phyloP scores from a whole-genome alignment of 1,140 invertebrate species.

The Ylistrum balloti region DNA sequence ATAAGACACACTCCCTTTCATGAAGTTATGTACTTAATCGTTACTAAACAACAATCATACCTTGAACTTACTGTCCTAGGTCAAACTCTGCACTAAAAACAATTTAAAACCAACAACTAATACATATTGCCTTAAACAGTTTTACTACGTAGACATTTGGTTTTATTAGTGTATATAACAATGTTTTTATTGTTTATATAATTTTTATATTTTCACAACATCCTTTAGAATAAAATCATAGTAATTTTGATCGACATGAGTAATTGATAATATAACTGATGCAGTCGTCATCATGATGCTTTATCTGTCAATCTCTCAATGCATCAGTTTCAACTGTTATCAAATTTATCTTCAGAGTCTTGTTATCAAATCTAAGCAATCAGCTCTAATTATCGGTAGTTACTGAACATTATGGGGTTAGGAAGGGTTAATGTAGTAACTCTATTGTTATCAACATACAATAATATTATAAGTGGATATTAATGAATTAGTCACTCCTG shows the following conservation, averaged over 20 bases:
- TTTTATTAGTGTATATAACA: too few relatives aligned
- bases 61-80: too few relatives aligned
- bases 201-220: too few relatives aligned
- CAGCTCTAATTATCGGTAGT: neutral
- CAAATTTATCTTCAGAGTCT: neutral
- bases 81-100: too few relatives aligned
- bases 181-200: too few relatives aligned
- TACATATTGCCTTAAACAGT: too few relatives aligned
- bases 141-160: too few relatives aligned
- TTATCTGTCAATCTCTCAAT: neutral
- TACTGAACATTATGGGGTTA: neutral
- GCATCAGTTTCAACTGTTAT: neutral
- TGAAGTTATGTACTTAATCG: neutral
- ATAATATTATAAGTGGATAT: neutral
- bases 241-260: too few relatives aligned
- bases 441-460: neutral
- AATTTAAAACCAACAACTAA: too few relatives aligned
- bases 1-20: neutral
- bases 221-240: too few relatives aligned
- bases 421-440: neutral
- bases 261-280: too few relatives aligned
- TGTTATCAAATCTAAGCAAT: neutral
- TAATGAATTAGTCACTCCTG: neutral
- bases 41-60: neutral
- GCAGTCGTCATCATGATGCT: too few relatives aligned